These are phyloP conservation scores for Cottus gobio DNA, from an alignment of 2,113 vertebrate genomes.

Conservation along the genomic window DNA sequence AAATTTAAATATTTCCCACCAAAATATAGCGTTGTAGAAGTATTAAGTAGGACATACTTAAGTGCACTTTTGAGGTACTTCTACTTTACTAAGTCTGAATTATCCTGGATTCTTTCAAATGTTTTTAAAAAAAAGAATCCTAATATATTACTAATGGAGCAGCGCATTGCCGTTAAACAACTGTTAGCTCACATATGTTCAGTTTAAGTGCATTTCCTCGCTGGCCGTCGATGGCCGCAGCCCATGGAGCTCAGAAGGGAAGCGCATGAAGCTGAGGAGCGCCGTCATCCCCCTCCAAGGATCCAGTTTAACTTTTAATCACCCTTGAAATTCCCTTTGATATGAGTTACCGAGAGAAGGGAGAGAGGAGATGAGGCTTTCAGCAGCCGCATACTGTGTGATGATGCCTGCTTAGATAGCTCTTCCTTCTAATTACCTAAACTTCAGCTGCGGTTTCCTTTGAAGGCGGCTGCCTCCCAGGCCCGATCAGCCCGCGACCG, in stretches of 20 bases:
- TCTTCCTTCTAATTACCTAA: slow-evolving; percentile 75
- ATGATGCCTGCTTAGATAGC: slow-evolving; percentile 66
- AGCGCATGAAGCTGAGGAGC: slow-evolving; percentile 22
- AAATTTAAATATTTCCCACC: neutral
- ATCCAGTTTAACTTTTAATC: slow-evolving; percentile 78
- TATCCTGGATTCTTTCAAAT: neutral
- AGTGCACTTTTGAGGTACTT: neutral
- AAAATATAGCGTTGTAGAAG: neutral
- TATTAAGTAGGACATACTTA: neutral
- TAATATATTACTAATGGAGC: neutral
- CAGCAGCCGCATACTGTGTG: slow-evolving; percentile 45
- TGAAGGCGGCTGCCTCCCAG: slow-evolving; percentile 69
- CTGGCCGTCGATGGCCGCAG: neutral
- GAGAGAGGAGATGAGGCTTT: slow-evolving; percentile 59
- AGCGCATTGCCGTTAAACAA: neutral
- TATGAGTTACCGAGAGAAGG: slow-evolving; percentile 54
- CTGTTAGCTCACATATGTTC: neutral
- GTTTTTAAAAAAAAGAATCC: no score
- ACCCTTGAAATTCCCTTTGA: slow-evolving; percentile 78
- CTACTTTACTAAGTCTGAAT: neutral
- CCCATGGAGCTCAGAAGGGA: neutral
- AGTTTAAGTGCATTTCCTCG: neutral
- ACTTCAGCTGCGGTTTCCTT: slow-evolving; percentile 72
- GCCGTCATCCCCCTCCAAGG: slow-evolving; percentile 51
- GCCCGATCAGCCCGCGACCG: slow-evolving; percentile 64